Evolutionary conservation across 1,140 invertebrate genomes (phyloP).

Genomic region (Rhopalosiphum maidis): DNA sequence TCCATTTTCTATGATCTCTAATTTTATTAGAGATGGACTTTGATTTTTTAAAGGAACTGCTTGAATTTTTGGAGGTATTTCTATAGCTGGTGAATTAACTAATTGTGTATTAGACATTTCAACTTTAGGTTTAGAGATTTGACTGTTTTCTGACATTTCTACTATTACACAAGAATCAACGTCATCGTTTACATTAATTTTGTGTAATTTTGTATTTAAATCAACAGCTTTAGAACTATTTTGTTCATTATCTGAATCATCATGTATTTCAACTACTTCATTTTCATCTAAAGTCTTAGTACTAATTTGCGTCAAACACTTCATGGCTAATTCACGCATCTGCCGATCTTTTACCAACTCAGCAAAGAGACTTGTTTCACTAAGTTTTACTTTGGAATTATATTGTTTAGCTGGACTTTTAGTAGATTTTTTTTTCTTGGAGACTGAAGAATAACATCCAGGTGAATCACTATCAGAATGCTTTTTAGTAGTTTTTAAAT

Average conservation of each 20-base stretch:
- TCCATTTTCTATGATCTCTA: conserved; percentile 3
- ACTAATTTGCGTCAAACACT: conserved; percentile 61
- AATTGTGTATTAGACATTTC: neutral
- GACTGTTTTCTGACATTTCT: neutral
- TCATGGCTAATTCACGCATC: conserved; percentile 76
- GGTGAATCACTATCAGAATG: conserved; percentile 1
- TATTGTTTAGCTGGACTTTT: conserved; percentile 10
- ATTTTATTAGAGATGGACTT: neutral
- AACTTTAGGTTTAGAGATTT: neutral
- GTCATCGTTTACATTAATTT: neutral
- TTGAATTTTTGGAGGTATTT: neutral
- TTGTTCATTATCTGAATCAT: conserved; percentile 61
- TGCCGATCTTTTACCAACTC: conserved; percentile 85
- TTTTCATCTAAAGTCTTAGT: conserved; percentile 63
- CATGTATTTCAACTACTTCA: conserved; percentile 64
- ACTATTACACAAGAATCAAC: neutral
- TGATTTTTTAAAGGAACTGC: neutral
- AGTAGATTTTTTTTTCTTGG: conserved; percentile 5
- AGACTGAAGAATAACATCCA: neutral
- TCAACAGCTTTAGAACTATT: neutral
- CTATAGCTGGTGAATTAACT: neutral
- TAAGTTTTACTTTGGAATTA: conserved; percentile 71
- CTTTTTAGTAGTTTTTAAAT: conserved; percentile 1
- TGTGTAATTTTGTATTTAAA: neutral
- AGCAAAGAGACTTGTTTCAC: conserved; percentile 84